phyloP scores from a whole-genome alignment of 37 sponge, comb jelly and placozoan species.

The Spongia lamella region DNA sequence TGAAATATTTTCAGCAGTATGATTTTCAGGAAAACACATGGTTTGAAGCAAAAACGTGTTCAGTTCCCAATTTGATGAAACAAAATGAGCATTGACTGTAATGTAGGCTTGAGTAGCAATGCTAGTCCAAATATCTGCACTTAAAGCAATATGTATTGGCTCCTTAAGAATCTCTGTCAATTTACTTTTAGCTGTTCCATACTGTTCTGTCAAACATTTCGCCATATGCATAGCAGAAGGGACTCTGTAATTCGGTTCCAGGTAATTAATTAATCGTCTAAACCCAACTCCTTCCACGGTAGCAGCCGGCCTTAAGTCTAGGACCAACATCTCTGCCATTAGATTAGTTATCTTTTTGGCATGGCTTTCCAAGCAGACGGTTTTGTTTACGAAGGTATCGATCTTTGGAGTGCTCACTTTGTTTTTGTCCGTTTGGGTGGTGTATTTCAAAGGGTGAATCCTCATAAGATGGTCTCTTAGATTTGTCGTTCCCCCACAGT shows the following conservation, averaged over 20 bases:
- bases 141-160: conserved; percentile 5
- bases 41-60: conserved; percentile 1
- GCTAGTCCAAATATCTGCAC: conserved; percentile 34
- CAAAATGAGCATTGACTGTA: conserved; percentile 20
- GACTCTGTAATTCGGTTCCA: conserved; percentile 21
- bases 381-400: neutral
- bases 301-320: conserved; percentile 4
- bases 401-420: neutral
- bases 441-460: conserved; percentile 1
- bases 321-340: conserved; percentile 15
- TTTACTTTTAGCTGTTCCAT: neutral
- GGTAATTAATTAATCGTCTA: neutral
- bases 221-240: conserved; percentile 11
- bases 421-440: neutral
- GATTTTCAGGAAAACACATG: conserved; percentile 19
- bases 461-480: conserved; percentile 16
- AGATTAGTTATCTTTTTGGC: conserved; percentile 15
- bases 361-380: neutral
- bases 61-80: conserved; percentile 2
- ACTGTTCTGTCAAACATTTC: neutral
- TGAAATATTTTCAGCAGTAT: conserved; percentile 22
- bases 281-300: conserved; percentile 25
- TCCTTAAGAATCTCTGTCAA: conserved; percentile 4
- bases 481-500: conserved; percentile 22
- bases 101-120: conserved; percentile 28